A percentile compares a stretch with the other conserved stretches of the same genome.
Conservation (phyloP, 2,113 vertebrate species). For the Atlantisia rogersi region DNA sequence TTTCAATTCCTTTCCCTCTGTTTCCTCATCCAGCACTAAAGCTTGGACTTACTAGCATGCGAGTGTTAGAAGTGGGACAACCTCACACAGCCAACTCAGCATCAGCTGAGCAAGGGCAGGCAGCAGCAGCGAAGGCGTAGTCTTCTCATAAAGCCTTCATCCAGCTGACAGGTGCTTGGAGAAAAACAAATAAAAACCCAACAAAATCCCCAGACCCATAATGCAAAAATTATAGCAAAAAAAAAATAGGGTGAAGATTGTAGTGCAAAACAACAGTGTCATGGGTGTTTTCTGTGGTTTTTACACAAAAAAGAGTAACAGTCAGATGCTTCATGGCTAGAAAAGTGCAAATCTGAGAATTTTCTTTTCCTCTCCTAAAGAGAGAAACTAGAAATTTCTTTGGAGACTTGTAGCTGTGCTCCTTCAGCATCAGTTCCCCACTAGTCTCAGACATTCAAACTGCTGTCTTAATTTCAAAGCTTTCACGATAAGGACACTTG, state of each 20-base stretch:
- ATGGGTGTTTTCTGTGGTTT: not conserved
- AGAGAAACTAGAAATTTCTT: not conserved
- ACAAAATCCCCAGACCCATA: not conserved
- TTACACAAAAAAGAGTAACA: not conserved
- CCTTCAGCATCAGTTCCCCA: not conserved
- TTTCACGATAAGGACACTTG: not conserved
- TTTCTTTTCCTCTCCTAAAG: not conserved
- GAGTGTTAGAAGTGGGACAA: rapidly evolving
- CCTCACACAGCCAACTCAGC: not conserved
- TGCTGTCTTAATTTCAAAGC: not conserved
- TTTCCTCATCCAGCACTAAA: not conserved
- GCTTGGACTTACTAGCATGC: not conserved
- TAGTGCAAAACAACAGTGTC: not conserved
- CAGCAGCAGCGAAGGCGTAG: not conserved
- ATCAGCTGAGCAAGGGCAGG: not conserved
- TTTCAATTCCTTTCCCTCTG: not conserved
- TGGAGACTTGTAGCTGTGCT: not conserved
- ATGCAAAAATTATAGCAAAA: not conserved
- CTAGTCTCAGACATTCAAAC: not conserved
- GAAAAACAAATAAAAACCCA: not conserved
- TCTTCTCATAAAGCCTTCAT: not conserved
- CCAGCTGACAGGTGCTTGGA: not conserved
- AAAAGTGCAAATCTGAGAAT: not conserved
- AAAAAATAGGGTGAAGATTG: not conserved
- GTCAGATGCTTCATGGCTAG: not conserved